Evolutionary conservation across 2,113 vertebrate species (phyloP).

Genomic region (Percopsis transmontana): DNA sequence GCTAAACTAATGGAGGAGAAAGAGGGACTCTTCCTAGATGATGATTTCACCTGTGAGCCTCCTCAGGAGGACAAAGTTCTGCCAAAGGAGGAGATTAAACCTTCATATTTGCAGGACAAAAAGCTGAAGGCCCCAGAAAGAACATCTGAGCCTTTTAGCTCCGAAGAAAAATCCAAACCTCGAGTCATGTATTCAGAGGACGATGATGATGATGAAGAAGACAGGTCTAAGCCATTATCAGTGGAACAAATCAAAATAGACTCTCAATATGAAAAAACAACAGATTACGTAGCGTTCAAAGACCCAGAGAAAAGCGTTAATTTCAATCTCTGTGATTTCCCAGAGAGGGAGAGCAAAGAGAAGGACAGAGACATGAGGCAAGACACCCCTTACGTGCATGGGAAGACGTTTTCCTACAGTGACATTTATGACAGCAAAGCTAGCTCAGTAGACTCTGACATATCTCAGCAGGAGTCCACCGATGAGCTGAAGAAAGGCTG

Average conservation of each 20-base stretch:
- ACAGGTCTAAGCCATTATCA: slow-evolving; percentile 33
- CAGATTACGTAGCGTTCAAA: slow-evolving; percentile 35
- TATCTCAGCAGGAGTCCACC: slow-evolving; percentile 58
- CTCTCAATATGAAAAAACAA: slow-evolving; percentile 36
- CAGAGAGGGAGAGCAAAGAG: slow-evolving; percentile 68
- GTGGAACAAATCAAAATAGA: slow-evolving; percentile 52
- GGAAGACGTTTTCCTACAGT: slow-evolving; percentile 91
- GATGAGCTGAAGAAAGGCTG: slow-evolving; percentile 63
- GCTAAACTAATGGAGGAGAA: slow-evolving; percentile 85
- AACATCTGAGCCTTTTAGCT: slow-evolving; percentile 42
- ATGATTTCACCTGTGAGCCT: slow-evolving; percentile 75
- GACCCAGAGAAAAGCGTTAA: slow-evolving; percentile 77
- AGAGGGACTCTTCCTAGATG: slow-evolving; percentile 91
- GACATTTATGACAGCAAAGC: slow-evolving; percentile 87
- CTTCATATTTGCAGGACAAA: slow-evolving; percentile 31
- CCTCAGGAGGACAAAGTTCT: slow-evolving; percentile 51
- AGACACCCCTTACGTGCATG: slow-evolving; percentile 91
- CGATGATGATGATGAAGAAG: slow-evolving; percentile 52
- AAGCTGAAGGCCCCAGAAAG: slow-evolving; percentile 45
- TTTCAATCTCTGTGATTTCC: slow-evolving; percentile 70
- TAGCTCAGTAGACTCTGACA: slow-evolving; percentile 71
- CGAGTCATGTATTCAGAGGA: slow-evolving; percentile 64
- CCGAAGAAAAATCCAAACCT: slow-evolving; percentile 50
- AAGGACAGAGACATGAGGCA: slow-evolving; percentile 84
- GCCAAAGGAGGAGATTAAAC: slow-evolving; percentile 15